Percentiles rank a stretch among this genome's conserved stretches.
Evolutionary conservation across 2,888 invertebrate genomes (phyloP).

Genomic region (Cinara cedri): DNA sequence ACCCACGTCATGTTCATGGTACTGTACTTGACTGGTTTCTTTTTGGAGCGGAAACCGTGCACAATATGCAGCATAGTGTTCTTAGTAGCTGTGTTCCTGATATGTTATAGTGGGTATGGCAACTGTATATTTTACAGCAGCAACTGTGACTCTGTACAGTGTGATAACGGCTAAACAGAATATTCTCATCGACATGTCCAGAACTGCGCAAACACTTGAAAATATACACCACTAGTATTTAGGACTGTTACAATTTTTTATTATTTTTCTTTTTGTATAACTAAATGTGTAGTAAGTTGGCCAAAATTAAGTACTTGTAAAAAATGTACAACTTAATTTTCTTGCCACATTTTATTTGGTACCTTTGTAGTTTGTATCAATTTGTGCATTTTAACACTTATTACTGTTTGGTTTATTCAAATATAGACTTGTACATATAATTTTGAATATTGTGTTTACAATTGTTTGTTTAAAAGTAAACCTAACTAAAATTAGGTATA

Average conservation of each 20-base stretch:
- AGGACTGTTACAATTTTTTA: slow-evolving; percentile 8
- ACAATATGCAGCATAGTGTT: slow-evolving; percentile 96
- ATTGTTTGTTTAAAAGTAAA: background rate
- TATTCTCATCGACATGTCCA: background rate
- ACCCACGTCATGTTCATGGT: slow-evolving; percentile 98
- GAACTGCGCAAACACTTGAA: background rate
- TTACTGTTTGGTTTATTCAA: slow-evolving; percentile 37
- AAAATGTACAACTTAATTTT: slow-evolving; percentile 42
- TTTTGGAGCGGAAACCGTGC: slow-evolving; percentile 95
- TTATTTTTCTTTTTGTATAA: background rate
- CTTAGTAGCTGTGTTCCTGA: slow-evolving; percentile 86
- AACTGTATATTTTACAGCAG: slow-evolving; percentile 91
- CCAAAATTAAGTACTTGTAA: slow-evolving; percentile 30
- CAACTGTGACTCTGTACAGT: slow-evolving; percentile 71
- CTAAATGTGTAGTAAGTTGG: slow-evolving; percentile 15
- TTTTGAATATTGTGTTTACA: background rate
- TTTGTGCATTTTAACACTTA: slow-evolving; percentile 37
- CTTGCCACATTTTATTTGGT: slow-evolving; percentile 40
- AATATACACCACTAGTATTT: slow-evolving; percentile 38
- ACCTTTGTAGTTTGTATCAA: slow-evolving; percentile 33
- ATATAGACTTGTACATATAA: slow-evolving; percentile 49
- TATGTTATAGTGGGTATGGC: slow-evolving; percentile 95
- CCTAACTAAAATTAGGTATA: background rate
- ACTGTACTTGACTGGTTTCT: slow-evolving; percentile 94
- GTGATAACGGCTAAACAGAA: slow-evolving; percentile 63